Percentiles rank a stretch among this genome's conserved stretches.
Conservation (phyloP, 2,888 invertebrate species). For the Megaustenia siamemsis region DNA sequence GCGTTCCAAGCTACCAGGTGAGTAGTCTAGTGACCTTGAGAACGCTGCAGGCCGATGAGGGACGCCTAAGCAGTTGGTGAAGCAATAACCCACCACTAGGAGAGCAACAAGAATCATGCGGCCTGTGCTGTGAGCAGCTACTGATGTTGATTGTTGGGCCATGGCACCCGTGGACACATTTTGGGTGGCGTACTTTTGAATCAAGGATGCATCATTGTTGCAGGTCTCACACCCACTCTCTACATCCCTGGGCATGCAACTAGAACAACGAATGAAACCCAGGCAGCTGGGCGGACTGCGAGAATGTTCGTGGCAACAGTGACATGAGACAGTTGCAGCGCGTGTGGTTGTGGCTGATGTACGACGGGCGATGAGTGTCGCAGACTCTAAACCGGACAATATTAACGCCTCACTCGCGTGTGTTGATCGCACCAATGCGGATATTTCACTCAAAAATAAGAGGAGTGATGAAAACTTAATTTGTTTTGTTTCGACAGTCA, state of each 20-base stretch:
- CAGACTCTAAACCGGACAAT: background rate
- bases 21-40: constrained; percentile 16
- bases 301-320: background rate
- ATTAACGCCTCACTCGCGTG: background rate
- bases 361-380: background rate
- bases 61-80: constrained; percentile 41
- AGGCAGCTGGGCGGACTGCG: background rate
- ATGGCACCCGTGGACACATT: constrained; percentile 57
- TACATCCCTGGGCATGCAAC: constrained; percentile 35
- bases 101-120: constrained; percentile 43
- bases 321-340: background rate
- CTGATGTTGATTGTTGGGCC: constrained; percentile 49
- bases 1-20: background rate
- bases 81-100: constrained; percentile 37
- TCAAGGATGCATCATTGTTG: constrained; percentile 23
- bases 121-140: constrained; percentile 38
- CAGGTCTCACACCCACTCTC: constrained; percentile 4
- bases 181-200: constrained; percentile 49
- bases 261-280: background rate
- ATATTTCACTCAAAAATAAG: too few relatives aligned
- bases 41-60: background rate
- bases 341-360: background rate
- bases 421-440: background rate
- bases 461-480: too few relatives aligned
- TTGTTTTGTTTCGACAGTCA: too few relatives aligned